phyloP scores from a whole-genome alignment of 2,113 vertebrate genomes.

The Indicator maculatus region DNA sequence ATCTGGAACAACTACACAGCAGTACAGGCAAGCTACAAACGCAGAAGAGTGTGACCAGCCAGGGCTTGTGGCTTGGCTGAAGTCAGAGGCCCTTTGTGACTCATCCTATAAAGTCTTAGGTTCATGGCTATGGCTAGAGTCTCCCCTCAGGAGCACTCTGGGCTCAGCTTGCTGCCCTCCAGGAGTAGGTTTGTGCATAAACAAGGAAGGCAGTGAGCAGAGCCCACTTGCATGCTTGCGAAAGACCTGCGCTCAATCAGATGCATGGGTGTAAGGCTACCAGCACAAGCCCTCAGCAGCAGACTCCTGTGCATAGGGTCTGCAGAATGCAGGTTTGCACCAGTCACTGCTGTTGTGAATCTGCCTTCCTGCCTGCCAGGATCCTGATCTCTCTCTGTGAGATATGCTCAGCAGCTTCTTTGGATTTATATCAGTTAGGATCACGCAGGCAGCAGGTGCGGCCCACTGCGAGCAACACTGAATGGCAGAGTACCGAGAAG shows the following conservation, averaged over 20 bases:
- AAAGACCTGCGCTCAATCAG: not conserved
- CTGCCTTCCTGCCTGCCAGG: not conserved
- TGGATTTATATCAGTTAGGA: not conserved
- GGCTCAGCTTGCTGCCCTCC: not conserved
- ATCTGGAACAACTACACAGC: not conserved
- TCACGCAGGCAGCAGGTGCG: not conserved
- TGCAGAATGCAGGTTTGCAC: not conserved
- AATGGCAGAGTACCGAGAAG: not conserved
- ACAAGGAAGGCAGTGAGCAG: not conserved
- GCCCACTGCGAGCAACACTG: accelerated
- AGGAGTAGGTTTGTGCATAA: not conserved
- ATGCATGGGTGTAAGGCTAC: not conserved
- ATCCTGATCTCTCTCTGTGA: not conserved
- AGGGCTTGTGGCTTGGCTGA: constrained; percentile 14
- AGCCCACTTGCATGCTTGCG: not conserved
- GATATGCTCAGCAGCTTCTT: not conserved
- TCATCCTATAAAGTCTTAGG: not conserved
- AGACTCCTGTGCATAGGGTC: accelerated
- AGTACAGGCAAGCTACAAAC: not conserved
- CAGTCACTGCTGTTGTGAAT: not conserved
- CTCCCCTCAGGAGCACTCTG: accelerated
- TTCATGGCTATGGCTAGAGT: not conserved
- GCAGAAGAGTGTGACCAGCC: not conserved
- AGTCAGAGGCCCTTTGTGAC: constrained; percentile 27
- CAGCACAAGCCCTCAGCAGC: not conserved